Evolutionary conservation across 2,888 invertebrate species (phyloP).

Genomic region (Pyrgus malvae): DNA sequence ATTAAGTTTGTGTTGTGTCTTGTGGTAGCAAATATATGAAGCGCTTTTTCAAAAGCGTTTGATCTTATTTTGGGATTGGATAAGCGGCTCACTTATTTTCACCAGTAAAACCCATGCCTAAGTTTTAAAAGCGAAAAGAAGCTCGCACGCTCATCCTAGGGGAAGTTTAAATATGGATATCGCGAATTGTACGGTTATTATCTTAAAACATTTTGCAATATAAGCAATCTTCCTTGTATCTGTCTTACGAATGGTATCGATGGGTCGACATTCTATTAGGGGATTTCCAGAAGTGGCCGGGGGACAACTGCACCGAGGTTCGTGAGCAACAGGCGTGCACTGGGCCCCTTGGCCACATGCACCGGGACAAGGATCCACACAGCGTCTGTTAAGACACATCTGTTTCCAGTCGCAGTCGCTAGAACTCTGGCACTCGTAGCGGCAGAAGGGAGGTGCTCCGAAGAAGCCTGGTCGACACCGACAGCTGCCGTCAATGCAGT

Average conservation of each 20-base stretch:
- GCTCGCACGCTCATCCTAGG: conserved; percentile 41
- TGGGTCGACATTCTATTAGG: conserved; percentile 84
- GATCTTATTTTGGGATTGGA: conserved; percentile 32
- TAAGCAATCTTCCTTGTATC: conserved; percentile 66
- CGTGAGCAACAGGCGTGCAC: conserved; percentile 87
- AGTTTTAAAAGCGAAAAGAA: conserved; percentile 75
- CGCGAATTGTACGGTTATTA: conserved; percentile 1
- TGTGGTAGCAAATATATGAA: conserved; percentile 51
- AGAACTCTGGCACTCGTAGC: conserved; percentile 87
- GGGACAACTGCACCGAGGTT: conserved; percentile 86
- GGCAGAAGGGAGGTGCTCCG: conserved; percentile 88
- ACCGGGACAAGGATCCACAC: conserved; percentile 88
- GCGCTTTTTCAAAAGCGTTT: conserved; percentile 46
- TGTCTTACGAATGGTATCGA: conserved; percentile 75
- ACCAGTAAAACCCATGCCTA: conserved; percentile 80
- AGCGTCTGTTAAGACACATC: conserved; percentile 87
- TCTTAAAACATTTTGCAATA: conserved; percentile 16
- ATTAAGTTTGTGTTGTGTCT: conserved; percentile 3
- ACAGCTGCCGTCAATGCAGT: conserved; percentile 86
- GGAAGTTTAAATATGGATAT: conserved; percentile 1
- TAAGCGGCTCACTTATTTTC: conserved; percentile 59
- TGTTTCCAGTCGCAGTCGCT: conserved; percentile 86
- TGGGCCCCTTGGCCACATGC: conserved; percentile 88
- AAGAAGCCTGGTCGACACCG: conserved; percentile 85
- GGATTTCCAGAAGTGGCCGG: conserved; percentile 88